phyloP scores from a whole-genome alignment of 2,113 vertebrate genomes.

The Zonotrichia leucophrys region DNA sequence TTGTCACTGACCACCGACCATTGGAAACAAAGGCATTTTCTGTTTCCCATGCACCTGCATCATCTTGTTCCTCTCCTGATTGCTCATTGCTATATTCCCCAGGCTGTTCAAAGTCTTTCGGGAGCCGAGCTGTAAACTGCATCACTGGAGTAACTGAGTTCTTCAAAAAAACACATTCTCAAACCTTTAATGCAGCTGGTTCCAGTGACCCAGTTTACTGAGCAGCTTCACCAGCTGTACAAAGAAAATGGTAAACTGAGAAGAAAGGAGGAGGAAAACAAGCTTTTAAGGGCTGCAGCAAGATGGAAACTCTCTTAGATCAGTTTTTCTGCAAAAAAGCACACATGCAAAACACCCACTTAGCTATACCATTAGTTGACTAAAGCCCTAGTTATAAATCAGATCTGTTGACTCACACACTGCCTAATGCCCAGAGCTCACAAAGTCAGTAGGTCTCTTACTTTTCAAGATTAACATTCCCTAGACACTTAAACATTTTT shows the following conservation, averaged over 20 bases:
- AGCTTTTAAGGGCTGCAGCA: neutral
- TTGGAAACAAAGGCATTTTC: neutral
- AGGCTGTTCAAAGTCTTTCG: neutral
- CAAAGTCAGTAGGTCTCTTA: neutral
- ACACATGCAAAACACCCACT: neutral
- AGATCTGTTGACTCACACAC: neutral
- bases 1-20: neutral
- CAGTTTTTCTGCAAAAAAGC: neutral
- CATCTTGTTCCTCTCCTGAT: neutral
- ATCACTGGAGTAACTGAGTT: neutral
- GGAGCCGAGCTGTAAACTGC: neutral
- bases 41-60: neutral
- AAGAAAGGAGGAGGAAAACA: neutral
- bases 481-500: neutral
- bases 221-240: neutral
- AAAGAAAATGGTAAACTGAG: neutral
- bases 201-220: neutral
- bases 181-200: neutral
- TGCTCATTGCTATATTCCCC: neutral
- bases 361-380: neutral
- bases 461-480: neutral
- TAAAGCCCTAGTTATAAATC: neutral
- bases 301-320: neutral
- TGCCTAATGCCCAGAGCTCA: neutral
- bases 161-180: neutral